Evolutionary conservation across 2,113 vertebrate genomes (phyloP).

Genomic region (Corythornis cristatus): DNA sequence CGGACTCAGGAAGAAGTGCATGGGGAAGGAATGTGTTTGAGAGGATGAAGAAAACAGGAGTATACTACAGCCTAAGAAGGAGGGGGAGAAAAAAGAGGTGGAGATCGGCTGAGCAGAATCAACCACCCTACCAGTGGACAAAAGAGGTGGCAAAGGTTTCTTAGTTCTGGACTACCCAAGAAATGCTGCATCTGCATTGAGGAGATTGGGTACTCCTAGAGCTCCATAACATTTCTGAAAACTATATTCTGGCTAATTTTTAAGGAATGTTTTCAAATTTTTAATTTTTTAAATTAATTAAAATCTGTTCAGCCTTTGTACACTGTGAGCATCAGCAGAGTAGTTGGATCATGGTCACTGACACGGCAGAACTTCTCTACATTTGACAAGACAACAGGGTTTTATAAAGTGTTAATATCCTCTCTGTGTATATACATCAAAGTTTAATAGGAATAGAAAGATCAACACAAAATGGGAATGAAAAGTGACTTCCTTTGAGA

Average conservation of each 20-base stretch:
- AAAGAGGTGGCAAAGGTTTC: background rate
- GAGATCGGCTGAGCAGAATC: background rate
- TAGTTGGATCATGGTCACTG: background rate
- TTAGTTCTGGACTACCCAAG: background rate
- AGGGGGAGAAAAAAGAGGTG: background rate
- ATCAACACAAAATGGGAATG: background rate
- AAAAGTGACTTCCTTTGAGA: background rate
- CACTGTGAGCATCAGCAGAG: background rate
- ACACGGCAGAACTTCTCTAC: background rate
- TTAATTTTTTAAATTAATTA: background rate
- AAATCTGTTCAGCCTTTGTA: background rate
- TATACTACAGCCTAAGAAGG: background rate
- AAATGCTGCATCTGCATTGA: background rate
- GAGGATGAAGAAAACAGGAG: background rate
- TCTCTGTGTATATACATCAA: background rate
- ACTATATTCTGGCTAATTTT: background rate
- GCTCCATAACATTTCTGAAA: background rate
- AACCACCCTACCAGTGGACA: fast-evolving
- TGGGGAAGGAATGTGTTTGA: background rate
- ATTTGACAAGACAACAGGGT: background rate
- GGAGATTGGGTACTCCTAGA: background rate
- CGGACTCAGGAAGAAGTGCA: fast-evolving
- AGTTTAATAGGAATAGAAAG: background rate
- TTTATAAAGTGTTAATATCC: background rate
- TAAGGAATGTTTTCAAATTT: background rate